Evolutionary conservation across 2,113 vertebrate species (phyloP), one percentile per base, ranked within the genome.

Genomic region (Emydocephalus ijimae): DNA sequence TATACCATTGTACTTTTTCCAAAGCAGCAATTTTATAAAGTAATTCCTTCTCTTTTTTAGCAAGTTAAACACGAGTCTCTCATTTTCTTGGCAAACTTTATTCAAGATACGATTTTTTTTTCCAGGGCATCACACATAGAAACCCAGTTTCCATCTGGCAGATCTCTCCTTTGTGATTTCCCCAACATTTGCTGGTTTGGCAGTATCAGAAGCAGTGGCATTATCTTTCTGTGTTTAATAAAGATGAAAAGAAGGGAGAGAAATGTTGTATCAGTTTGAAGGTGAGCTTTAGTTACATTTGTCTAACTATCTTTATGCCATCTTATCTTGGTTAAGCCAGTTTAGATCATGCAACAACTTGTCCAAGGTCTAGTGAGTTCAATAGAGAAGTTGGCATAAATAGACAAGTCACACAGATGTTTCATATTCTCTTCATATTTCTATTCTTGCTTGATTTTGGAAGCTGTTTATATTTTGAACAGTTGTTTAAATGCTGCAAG

Each of bases 241-340:
- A 96, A 93, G 69, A 52, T 90, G 94, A 85, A 94, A 96, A 96
- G 94, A 88, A 64, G 89, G 96, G 90, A 94, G 93, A 94, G 94
- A 95, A 93, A 48, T 96, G 95, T 94, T 93, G 24, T 26, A 94
- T 93, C 92, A 50, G 52, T 18, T 0, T 96, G 96, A 97, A 97
- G 96, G 96, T 97, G 96, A 96, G 96, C 96, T 97, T 95, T 61
- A 89, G 94, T 92, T 92, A 89, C 0, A 2, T 48, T 95, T 95
- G 94, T 91, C 94, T 96, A 92, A 94, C 89, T 94, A 94, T 96
- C 96, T 96, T 93, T 88, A 85, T 93, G 94, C 93, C 81, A 92
- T 92, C 95, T 96, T 96, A 96, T 97, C 96, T 96, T 96, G 94
- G 92, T 95, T 96, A 91, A 91, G 95, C 93, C 93, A 90, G 93